Evolutionary conservation across 2,888 invertebrate species (phyloP), one percentile per base, ranked within the genome.

Genomic region (Cheilosia urbana): DNA sequence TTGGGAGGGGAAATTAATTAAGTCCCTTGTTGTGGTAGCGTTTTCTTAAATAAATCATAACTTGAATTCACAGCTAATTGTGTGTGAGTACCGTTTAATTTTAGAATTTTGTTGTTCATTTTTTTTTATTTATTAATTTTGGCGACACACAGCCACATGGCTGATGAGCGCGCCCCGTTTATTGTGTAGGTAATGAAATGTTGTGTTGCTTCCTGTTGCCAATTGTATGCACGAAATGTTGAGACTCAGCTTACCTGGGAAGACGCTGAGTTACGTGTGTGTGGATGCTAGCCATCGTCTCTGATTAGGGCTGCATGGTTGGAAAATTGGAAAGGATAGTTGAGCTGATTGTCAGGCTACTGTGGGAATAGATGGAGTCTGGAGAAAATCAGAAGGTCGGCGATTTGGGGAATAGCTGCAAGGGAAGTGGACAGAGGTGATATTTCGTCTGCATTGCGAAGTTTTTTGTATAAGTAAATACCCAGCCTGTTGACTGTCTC

Each of bases 31-130:
- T 82, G 71, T 82, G 65, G 82, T 72, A 72, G 55, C 19, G 24
- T 51, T 51, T 51, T 51, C 65, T 34, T 71, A 71, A 82, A 82
- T 82, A 82, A 82, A 77, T 82, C 82, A 82, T 77, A 81, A 76
- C 69, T 81, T 81, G 81, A 81, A 76, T 76, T 81, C 76, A 68
- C 77, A 77, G 76, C 71, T 72, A 72, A 77, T 82, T 77, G 77
- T 77, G 66, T 77, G 82, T 77, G 77, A 77, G 82, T 66, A 66
- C 60, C 53, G 71, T 77, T 60, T 60, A 58, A 40, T 21, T 57
- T 57, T 30, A 21, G 65, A 37, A 17, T 30, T 30, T 30, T 2
- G 1, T 30, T 7, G 2, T 7, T 27, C 27, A 27, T 6, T 5
- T 2, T 9, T 30, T 9, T 9, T 7, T 9, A 49, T 13, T 40